These are phyloP conservation scores for Acleris emargana DNA, from an alignment of 2,888 invertebrate species.

Conservation along the genomic window DNA sequence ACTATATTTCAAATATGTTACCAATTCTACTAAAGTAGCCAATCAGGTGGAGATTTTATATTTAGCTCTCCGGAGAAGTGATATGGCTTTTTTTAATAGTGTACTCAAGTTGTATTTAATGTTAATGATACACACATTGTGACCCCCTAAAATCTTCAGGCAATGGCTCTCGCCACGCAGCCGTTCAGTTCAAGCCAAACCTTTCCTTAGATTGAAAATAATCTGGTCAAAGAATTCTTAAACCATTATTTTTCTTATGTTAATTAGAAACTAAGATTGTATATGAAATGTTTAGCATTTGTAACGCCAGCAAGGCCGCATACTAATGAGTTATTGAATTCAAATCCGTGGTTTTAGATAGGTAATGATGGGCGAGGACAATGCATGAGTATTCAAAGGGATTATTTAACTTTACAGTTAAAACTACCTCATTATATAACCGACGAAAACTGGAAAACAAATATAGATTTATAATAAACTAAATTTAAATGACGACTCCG, in stretches of 20 bases:
- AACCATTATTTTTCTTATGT: constrained; percentile 27
- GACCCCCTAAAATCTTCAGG: constrained; percentile 22
- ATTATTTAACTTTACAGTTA: too few species aligned
- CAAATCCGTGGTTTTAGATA: constrained; percentile 2
- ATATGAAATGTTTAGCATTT: constrained; percentile 52
- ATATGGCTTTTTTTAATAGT: not conserved
- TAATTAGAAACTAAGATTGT: constrained; percentile 22
- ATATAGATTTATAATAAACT: too few species aligned
- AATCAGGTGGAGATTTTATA: too few species aligned
- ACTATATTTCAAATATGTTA: too few species aligned
- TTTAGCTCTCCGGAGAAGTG: not conserved
- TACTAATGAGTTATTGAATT: constrained; percentile 41
- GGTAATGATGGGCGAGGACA: constrained; percentile 13
- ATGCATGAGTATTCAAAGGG: not conserved
- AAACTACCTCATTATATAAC: too few species aligned
- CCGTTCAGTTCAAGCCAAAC: constrained; percentile 25
- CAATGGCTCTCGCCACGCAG: constrained; percentile 24
- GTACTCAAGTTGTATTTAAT: not conserved
- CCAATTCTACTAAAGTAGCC: too few species aligned
- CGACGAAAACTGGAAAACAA: too few species aligned
- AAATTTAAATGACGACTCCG: not conserved
- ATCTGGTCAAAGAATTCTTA: constrained; percentile 27
- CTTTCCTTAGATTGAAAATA: constrained; percentile 37
- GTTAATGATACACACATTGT: constrained; percentile 24
- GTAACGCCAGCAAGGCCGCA: constrained; percentile 55